phyloP scores from a whole-genome alignment of 2,113 vertebrate species.

The Hippolais icterina region DNA sequence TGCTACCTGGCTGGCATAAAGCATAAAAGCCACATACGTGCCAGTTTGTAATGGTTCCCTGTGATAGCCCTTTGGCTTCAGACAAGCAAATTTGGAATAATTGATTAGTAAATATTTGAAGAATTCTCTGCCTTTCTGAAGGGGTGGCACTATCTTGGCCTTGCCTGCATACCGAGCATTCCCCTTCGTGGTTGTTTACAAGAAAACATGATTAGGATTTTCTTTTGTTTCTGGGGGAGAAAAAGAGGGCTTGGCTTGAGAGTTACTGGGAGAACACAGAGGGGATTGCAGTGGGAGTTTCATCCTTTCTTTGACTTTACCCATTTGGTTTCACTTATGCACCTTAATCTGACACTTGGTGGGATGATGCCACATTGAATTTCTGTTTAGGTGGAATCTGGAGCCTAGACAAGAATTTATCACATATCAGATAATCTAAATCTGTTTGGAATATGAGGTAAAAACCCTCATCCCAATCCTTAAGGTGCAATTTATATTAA shows the following conservation, averaged over 20 bases:
- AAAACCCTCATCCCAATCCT: accelerated
- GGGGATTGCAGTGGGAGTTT: not conserved
- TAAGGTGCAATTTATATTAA: not conserved
- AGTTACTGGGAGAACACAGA: not conserved
- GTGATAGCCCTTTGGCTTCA: not conserved
- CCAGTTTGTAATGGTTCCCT: not conserved
- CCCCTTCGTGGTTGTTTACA: not conserved
- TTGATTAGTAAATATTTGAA: not conserved
- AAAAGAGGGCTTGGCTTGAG: not conserved
- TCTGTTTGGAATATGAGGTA: not conserved
- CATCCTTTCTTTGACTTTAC: not conserved
- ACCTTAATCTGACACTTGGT: not conserved
- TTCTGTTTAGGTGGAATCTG: not conserved
- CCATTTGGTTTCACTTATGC: not conserved
- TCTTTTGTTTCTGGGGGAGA: not conserved
- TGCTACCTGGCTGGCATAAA: not conserved
- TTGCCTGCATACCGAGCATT: not conserved
- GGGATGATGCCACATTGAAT: not conserved
- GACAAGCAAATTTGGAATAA: not conserved
- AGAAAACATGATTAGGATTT: not conserved
- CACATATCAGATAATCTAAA: not conserved
- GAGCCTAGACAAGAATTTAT: not conserved
- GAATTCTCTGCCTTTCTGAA: not conserved
- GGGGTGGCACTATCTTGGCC: not conserved
- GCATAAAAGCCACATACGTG: accelerated